These are phyloP conservation scores for Cyprinodon diabolis DNA, from an alignment of 2,797 vertebrate genomes.

Conservation along the genomic window DNA sequence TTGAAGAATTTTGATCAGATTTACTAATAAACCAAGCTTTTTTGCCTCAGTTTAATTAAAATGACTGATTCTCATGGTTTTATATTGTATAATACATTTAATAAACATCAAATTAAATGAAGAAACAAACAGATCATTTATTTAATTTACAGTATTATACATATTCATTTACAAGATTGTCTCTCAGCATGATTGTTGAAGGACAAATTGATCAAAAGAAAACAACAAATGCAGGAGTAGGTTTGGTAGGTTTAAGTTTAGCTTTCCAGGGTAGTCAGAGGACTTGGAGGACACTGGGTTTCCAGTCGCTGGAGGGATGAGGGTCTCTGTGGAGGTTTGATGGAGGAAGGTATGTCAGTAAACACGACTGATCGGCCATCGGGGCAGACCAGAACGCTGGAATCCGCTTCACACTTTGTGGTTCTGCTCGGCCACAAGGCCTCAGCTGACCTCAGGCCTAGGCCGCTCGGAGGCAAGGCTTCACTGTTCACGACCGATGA, in stretches of 20 bases:
- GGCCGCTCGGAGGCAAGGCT: conserved; percentile 71
- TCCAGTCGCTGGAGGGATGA: conserved; percentile 81
- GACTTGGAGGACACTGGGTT: conserved; percentile 65
- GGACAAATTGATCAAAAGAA: conserved; percentile 8
- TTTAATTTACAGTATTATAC: conserved; percentile 61
- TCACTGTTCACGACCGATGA: conserved; percentile 78
- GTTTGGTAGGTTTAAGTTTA: conserved; percentile 51
- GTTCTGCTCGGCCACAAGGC: conserved; percentile 86
- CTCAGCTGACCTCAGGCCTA: conserved; percentile 76
- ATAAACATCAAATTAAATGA: conserved; percentile 52
- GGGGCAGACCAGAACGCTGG: conserved; percentile 89
- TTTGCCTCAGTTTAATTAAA: conserved; percentile 2
- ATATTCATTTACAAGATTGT: conserved; percentile 62
- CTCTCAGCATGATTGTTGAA: conserved; percentile 40
- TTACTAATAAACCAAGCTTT: not conserved
- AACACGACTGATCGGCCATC: conserved; percentile 79
- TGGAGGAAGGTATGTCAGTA: conserved; percentile 61
- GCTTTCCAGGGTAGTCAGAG: conserved; percentile 63
- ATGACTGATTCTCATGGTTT: not conserved
- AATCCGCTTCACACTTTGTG: conserved; percentile 97
- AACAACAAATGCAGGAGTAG: conserved; percentile 47
- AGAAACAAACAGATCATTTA: conserved; percentile 51
- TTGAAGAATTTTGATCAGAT: conserved; percentile 3
- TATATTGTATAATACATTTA: conserved; percentile 56
- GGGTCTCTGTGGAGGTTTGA: conserved; percentile 74